phyloP scores from a whole-genome alignment of 1,140 invertebrate genomes.

The Holcopasites calliopsidis region DNA sequence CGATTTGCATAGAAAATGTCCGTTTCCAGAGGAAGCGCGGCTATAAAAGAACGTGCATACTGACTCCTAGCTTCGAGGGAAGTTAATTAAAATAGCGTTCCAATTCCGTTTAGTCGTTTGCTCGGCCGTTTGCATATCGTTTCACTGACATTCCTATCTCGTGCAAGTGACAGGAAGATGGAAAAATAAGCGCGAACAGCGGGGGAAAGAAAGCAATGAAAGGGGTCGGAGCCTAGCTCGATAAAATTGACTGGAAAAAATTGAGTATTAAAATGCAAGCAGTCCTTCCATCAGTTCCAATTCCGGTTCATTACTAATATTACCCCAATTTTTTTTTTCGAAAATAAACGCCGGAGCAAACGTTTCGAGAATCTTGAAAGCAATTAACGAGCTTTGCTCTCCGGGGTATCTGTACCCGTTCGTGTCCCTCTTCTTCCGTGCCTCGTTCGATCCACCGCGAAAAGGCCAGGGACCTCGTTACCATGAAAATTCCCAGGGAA shows the following conservation, averaged over 20 bases:
- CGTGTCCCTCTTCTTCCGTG: background rate
- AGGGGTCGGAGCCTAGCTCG: background rate
- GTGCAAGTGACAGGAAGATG: background rate
- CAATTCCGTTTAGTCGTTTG: slow-evolving; percentile 32
- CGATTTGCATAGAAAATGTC: slow-evolving; percentile 61
- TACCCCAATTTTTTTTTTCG: background rate
- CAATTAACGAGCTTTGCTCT: background rate
- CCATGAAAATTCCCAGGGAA: slow-evolving; percentile 1
- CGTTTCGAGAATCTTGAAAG: background rate
- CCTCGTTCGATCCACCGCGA: background rate
- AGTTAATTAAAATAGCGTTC: slow-evolving; percentile 55
- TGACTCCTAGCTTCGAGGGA: background rate
- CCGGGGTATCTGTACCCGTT: too few relatives aligned
- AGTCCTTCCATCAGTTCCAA: too few relatives aligned
- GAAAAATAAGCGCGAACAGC: background rate
- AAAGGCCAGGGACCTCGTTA: slow-evolving; percentile 1
- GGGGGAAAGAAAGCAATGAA: background rate
- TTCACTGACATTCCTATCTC: background rate
- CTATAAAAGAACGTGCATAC: slow-evolving; percentile 36
- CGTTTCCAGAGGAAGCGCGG: slow-evolving; percentile 32
- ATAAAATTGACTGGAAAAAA: too few relatives aligned
- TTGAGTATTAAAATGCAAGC: too few relatives aligned
- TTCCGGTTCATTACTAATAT: too few relatives aligned
- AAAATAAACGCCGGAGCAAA: background rate
- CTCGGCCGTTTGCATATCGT: slow-evolving; percentile 32